phyloP scores from a whole-genome alignment of 1,140 invertebrate species.

The Eumeta japonica region DNA sequence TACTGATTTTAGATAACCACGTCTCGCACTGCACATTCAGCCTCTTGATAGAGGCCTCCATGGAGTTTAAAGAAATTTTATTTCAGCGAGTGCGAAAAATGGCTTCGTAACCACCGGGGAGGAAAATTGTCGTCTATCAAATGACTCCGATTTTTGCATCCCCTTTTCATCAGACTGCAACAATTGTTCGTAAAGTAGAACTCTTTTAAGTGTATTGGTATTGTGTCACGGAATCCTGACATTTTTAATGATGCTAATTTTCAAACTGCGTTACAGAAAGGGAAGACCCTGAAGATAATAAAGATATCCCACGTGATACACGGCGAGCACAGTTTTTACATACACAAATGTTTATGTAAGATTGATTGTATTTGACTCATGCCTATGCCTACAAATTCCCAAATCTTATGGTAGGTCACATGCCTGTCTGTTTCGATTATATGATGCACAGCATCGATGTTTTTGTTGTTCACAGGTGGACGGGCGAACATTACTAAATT shows the following conservation, averaged over 20 bases:
- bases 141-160: slow-evolving; percentile 3
- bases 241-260: slow-evolving; percentile 7
- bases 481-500: no score
- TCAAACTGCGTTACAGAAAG: slow-evolving; percentile 5
- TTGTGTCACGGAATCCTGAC: slow-evolving; percentile 4
- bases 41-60: slow-evolving; percentile 30
- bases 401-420: no score
- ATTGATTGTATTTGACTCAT: no score
- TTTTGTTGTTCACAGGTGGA: no score
- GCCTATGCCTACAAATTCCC: no score
- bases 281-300: background rate
- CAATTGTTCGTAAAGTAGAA: background rate
- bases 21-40: slow-evolving; percentile 30
- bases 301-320: no score
- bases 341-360: no score
- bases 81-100: slow-evolving; percentile 12
- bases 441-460: no score
- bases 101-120: slow-evolving; percentile 9
- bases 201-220: slow-evolving; percentile 4
- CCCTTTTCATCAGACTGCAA: slow-evolving; percentile 4
- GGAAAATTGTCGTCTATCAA: slow-evolving; percentile 7
- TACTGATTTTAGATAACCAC: slow-evolving; percentile 32
- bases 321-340: no score
- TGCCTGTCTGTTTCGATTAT: no score
- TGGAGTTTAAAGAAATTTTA: slow-evolving; percentile 7